Conservation (phyloP, 2,797 vertebrate species). For the Discoglossus pictus region DNA sequence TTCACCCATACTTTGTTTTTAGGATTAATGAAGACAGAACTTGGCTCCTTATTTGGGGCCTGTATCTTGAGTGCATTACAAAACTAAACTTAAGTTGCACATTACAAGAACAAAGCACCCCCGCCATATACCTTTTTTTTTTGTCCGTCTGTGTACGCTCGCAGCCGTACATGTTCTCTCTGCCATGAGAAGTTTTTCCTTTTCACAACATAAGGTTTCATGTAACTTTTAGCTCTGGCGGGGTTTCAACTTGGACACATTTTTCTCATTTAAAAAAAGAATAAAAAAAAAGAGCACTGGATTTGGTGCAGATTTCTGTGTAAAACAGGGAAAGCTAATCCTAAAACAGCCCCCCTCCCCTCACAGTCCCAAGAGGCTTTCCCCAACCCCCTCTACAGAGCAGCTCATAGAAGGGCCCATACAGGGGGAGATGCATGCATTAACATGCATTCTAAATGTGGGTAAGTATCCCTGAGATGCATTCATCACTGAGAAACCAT, state of each 20-base stretch:
- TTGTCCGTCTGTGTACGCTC: too few species aligned
- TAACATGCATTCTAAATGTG: constrained; percentile 34
- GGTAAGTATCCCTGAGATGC: too few species aligned
- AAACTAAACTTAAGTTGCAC: too few species aligned
- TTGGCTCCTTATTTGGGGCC: too few species aligned
- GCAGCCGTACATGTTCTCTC: constrained; percentile 1
- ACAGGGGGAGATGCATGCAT: constrained; percentile 40
- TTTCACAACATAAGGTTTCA: constrained; percentile 47
- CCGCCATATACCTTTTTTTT: too few species aligned
- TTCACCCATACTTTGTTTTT: too few species aligned
- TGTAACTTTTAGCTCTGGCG: constrained; percentile 45
- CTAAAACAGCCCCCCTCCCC: constrained; percentile 43
- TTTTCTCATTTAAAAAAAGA: constrained; percentile 48
- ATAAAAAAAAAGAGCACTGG: constrained; percentile 39
- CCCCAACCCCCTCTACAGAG: constrained; percentile 34
- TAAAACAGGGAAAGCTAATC: constrained; percentile 51
- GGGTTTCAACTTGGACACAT: constrained; percentile 47
- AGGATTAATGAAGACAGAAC: too few species aligned
- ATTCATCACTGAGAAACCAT: too few species aligned
- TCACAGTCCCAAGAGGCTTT: constrained; percentile 36
- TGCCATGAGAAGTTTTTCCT: constrained; percentile 35
- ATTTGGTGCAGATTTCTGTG: constrained; percentile 48
- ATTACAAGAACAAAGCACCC: too few species aligned
- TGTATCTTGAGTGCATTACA: too few species aligned
- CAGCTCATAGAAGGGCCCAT: constrained; percentile 44